Evolutionary conservation across 2,797 vertebrate species (phyloP).

Genomic region (Leptodactylus fallax): DNA sequence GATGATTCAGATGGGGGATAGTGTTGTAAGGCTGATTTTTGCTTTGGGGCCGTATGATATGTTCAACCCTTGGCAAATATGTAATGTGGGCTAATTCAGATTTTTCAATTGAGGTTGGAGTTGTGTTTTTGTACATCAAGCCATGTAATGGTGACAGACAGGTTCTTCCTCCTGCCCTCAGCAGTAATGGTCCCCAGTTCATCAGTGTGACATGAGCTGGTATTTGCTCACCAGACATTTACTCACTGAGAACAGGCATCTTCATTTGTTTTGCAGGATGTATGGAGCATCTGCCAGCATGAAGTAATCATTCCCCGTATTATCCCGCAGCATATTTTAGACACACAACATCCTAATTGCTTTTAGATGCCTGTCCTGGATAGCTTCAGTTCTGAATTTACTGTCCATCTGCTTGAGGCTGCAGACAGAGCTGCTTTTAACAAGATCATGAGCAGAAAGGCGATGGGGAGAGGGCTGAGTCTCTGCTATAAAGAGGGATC

Average conservation of each 20-base stretch:
- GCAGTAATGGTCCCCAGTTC: slow-evolving; percentile 4
- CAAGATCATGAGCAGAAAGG: background rate
- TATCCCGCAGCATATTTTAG: slow-evolving; percentile 50
- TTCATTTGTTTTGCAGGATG: slow-evolving; percentile 22
- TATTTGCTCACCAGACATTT: slow-evolving; percentile 25
- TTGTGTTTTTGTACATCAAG: background rate
- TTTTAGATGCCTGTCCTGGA: slow-evolving; percentile 49
- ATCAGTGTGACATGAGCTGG: slow-evolving; percentile 27
- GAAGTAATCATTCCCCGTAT: slow-evolving; percentile 36
- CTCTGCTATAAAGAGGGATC: background rate
- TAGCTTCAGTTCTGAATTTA: slow-evolving; percentile 44
- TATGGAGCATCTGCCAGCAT: slow-evolving; percentile 28
- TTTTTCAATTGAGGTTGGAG: background rate
- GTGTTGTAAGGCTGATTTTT: too few relatives aligned
- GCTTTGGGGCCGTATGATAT: too few relatives aligned
- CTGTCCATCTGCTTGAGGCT: slow-evolving; percentile 18
- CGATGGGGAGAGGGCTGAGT: background rate
- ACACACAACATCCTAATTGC: slow-evolving; percentile 36
- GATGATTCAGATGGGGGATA: too few relatives aligned
- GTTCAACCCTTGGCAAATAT: background rate
- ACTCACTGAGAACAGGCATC: slow-evolving; percentile 11
- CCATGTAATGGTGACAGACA: background rate
- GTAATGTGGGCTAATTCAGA: background rate
- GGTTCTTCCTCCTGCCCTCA: background rate
- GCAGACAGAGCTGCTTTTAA: slow-evolving; percentile 20